Conservation (phyloP, 1,140 invertebrate species). For the Ceratosolen fusciceps region DNA sequence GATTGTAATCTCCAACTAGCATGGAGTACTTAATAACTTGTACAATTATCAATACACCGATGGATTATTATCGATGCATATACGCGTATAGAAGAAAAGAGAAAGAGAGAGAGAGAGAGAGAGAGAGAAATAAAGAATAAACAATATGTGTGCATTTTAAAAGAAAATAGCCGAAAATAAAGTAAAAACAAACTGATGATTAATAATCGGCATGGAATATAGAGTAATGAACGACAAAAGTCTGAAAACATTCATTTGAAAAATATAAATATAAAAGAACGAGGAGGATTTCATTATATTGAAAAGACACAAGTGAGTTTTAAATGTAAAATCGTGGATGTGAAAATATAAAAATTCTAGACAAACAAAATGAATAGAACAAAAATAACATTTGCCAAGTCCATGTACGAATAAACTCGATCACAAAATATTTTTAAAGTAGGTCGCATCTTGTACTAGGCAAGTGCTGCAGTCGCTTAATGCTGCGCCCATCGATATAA, state of each 20-base stretch:
- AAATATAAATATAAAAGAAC: neutral
- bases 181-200: too few species aligned
- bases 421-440: slow-evolving; percentile 10
- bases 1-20: neutral
- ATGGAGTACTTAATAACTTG: neutral
- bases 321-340: neutral
- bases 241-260: too few species aligned
- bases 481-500: neutral
- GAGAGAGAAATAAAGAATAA: too few species aligned
- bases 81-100: too few species aligned
- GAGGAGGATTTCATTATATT: neutral
- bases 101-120: too few species aligned
- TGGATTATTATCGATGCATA: neutral
- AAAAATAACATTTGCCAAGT: neutral
- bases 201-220: too few species aligned
- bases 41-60: neutral
- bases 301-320: too few species aligned
- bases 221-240: too few species aligned
- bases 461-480: neutral
- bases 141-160: too few species aligned
- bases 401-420: neutral
- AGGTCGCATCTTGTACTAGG: neutral
- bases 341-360: slow-evolving; percentile 7
- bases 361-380: neutral
- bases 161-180: too few species aligned